Evolutionary conservation across 2,113 vertebrate genomes (phyloP).

Genomic region (Drymodes brunneopygia): DNA sequence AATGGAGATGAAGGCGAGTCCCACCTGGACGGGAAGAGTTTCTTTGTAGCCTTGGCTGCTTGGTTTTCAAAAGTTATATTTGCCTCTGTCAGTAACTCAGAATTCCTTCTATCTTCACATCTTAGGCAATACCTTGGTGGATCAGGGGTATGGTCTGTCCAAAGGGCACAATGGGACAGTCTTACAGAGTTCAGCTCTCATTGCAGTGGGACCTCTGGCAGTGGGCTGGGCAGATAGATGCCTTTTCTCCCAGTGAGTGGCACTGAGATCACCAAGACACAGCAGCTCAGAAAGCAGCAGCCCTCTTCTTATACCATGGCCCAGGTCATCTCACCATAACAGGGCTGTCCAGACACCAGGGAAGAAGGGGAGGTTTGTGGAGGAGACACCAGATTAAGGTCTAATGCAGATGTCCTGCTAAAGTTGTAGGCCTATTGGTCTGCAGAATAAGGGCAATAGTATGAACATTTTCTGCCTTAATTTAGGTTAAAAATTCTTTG

Average conservation of each 20-base stretch:
- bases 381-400: not conserved
- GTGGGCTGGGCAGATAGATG: not conserved
- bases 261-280: not conserved
- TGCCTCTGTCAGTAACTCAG: not conserved
- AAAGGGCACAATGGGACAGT: not conserved
- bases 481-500: not conserved
- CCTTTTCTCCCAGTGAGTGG: not conserved
- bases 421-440: not conserved
- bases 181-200: not conserved
- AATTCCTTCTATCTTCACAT: not conserved
- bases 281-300: not conserved
- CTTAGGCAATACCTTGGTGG: not conserved
- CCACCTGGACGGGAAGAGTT: not conserved
- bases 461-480: not conserved
- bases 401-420: not conserved
- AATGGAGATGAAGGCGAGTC: not conserved
- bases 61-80: not conserved
- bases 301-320: not conserved
- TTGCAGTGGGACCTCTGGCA: not conserved
- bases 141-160: not conserved
- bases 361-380: not conserved
- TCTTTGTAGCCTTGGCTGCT: not conserved
- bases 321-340: not conserved
- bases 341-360: not conserved
- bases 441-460: not conserved